A percentile compares a stretch with the other conserved stretches of the same genome.
Conservation (phyloP, 2,888 invertebrate genomes). For the Pycnomerus fuliginosus region DNA sequence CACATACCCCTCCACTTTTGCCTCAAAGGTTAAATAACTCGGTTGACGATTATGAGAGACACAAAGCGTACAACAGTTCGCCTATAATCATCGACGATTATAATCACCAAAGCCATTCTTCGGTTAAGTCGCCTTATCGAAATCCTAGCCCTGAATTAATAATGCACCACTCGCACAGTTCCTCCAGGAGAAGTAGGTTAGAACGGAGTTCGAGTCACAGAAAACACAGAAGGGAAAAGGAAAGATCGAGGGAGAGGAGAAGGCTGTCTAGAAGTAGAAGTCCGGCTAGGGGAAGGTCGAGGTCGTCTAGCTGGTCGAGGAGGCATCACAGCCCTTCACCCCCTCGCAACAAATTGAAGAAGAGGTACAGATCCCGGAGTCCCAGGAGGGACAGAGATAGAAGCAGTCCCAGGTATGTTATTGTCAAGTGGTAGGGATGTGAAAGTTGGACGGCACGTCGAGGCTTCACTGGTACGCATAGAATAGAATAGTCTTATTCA, state of each 20-base stretch:
- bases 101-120: constrained; percentile 13
- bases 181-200: constrained; percentile 46
- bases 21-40: constrained; percentile 6
- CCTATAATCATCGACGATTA: constrained; percentile 41
- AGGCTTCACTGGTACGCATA: too few species aligned
- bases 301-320: constrained; percentile 51
- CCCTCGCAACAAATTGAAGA: constrained; percentile 49
- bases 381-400: constrained; percentile 45
- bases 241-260: constrained; percentile 53
- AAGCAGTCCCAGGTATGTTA: constrained; percentile 22
- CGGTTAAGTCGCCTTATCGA: constrained; percentile 44
- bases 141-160: constrained; percentile 46
- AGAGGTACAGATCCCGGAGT: constrained; percentile 55
- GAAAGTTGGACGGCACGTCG: too few species aligned
- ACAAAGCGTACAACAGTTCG: constrained; percentile 33
- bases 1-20: constrained; percentile 64
- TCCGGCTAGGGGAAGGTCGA: constrained; percentile 59
- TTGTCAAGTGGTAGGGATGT: too few species aligned
- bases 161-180: constrained; percentile 37
- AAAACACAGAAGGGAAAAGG: constrained; percentile 53
- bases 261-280: constrained; percentile 63
- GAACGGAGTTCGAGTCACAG: constrained; percentile 36
- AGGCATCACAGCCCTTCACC: constrained; percentile 53
- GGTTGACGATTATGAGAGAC: constrained; percentile 30
- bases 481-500: too few species aligned